A percentile compares a stretch with the other conserved stretches of the same genome.
These are phyloP conservation scores for Halocynthia aurantium DNA, from an alignment of 23 tunicate species.

Conservation along the genomic window DNA sequence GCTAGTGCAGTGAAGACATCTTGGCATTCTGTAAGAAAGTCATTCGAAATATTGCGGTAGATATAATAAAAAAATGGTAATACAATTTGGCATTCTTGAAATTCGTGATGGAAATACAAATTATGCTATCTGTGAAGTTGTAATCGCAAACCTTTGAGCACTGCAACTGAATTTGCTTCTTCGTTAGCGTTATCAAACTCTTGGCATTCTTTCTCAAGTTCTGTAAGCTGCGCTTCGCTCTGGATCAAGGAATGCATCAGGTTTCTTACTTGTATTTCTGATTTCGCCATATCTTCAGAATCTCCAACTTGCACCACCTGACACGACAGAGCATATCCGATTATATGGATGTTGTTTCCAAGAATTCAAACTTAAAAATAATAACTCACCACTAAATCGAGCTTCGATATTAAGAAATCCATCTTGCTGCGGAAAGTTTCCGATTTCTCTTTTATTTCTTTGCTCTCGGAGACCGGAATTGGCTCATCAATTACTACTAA, in stretches of 20 bases:
- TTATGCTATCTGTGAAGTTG: too few species aligned
- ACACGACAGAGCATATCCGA: not conserved
- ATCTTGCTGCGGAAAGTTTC: too few species aligned
- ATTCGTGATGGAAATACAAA: too few species aligned
- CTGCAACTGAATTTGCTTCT: not conserved
- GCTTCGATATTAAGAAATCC: too few species aligned
- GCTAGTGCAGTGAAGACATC: not conserved
- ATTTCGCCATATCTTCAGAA: constrained; percentile 19
- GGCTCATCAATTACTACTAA: too few species aligned
- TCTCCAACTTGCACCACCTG: constrained; percentile 27
- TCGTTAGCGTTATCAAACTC: not conserved
- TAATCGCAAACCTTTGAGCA: not conserved
- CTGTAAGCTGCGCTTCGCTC: constrained; percentile 8
- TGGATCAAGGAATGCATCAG: constrained; percentile 14
- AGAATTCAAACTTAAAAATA: not conserved
- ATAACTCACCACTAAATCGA: too few species aligned
- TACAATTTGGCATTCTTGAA: too few species aligned
- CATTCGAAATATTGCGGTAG: too few species aligned
- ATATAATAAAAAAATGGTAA: too few species aligned
- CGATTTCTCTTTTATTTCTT: too few species aligned
- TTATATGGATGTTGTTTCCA: not conserved
- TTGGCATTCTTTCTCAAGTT: constrained; percentile 4
- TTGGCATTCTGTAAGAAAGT: constrained; percentile 14
- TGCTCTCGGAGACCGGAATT: too few species aligned
- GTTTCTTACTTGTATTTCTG: constrained; percentile 9